Percentiles rank a stretch among this genome's conserved stretches.
These are phyloP conservation scores for Craterocephalus amniculus DNA, from an alignment of 2,797 vertebrate genomes.

Conservation along the genomic window DNA sequence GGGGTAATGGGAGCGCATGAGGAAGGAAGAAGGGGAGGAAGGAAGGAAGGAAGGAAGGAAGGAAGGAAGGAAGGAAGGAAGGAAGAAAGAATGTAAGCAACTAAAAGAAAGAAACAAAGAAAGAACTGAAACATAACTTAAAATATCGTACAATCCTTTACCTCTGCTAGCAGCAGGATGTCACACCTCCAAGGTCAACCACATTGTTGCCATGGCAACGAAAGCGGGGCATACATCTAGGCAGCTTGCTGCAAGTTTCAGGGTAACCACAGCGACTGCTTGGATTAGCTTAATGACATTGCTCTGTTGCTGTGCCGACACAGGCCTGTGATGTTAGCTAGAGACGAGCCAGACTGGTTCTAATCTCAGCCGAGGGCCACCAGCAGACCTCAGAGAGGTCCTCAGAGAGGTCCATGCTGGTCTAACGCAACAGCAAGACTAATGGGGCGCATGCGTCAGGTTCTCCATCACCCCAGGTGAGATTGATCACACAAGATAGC, in stretches of 20 bases:
- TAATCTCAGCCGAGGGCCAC: constrained; percentile 15
- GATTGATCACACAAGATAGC: constrained; percentile 27
- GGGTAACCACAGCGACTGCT: constrained; percentile 62
- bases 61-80: not conserved
- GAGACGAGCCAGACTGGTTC: constrained; percentile 27
- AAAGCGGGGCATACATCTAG: constrained; percentile 45
- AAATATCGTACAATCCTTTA: constrained; percentile 26
- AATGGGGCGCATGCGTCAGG: constrained; percentile 40
- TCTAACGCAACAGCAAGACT: constrained; percentile 26
- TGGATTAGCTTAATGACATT: constrained; percentile 67
- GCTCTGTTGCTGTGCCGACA: constrained; percentile 24
- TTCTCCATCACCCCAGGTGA: constrained; percentile 39
- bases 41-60: constrained; percentile 10
- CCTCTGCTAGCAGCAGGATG: constrained; percentile 44
- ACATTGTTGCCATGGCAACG: constrained; percentile 72
- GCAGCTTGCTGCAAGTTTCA: constrained; percentile 49
- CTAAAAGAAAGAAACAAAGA: not conserved
- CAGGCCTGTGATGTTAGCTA: constrained; percentile 14
- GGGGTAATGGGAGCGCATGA: not conserved
- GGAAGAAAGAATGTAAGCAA: not conserved
- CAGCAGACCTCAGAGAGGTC: constrained; percentile 10
- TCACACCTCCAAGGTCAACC: constrained; percentile 65
- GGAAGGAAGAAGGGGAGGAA: not conserved
- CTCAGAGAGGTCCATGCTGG: constrained; percentile 23
- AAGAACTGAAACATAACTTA: constrained; percentile 8